Percentiles rank a stretch among this genome's conserved stretches.
These are phyloP conservation scores for Nephila pilipes DNA, from an alignment of 1,140 invertebrate genomes.

Conservation along the genomic window DNA sequence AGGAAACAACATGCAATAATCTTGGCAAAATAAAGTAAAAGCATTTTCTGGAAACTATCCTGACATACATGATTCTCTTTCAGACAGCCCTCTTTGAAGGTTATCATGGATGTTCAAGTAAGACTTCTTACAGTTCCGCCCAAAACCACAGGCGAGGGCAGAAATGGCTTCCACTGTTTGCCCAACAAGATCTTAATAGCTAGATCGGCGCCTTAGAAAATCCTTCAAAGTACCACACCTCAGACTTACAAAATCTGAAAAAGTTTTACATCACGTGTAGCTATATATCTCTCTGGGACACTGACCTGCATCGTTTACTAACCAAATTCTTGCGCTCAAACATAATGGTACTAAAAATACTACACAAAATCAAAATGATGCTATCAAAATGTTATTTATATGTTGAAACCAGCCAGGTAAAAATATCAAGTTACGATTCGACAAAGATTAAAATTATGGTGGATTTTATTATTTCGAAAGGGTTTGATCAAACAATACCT, in stretches of 20 bases:
- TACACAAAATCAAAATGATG: too few relatives aligned
- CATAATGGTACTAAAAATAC: too few relatives aligned
- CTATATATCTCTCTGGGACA: constrained; percentile 1
- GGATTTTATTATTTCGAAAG: too few relatives aligned
- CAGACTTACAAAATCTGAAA: constrained; percentile 10
- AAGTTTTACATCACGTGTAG: background rate
- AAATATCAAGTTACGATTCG: too few relatives aligned
- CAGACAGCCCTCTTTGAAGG: constrained; percentile 37
- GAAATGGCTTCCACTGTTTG: constrained; percentile 50
- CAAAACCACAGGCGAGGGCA: constrained; percentile 33
- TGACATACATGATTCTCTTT: constrained; percentile 2
- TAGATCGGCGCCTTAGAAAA: constrained; percentile 61
- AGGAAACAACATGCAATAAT: background rate
- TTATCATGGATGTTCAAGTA: constrained; percentile 32
- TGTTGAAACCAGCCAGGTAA: too few relatives aligned
- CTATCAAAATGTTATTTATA: too few relatives aligned
- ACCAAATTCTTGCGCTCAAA: background rate
- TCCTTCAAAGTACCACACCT: constrained; percentile 48
- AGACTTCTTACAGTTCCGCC: constrained; percentile 8
- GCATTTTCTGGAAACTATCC: background rate
- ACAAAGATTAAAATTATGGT: too few relatives aligned
- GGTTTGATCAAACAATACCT: too few relatives aligned
- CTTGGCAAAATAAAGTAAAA: background rate
- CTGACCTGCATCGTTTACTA: background rate
- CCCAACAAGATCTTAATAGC: constrained; percentile 53